These are phyloP conservation scores for Temnothorax ravouxi DNA, from an alignment of 2,888 invertebrate genomes.

Conservation along the genomic window DNA sequence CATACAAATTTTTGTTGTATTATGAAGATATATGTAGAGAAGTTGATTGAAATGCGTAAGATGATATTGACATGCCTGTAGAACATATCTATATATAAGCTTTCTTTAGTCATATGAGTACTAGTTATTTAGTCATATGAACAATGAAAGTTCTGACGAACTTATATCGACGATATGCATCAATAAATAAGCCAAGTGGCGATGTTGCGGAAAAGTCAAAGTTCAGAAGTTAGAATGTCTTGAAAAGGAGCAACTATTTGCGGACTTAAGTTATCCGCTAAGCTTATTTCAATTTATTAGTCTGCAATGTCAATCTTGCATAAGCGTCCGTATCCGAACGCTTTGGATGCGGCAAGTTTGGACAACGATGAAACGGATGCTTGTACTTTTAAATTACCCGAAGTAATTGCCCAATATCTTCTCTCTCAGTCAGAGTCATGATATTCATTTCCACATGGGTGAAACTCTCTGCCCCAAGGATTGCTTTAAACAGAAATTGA, in stretches of 20 bases:
- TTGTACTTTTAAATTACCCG: conserved; percentile 33
- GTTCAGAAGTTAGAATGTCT: not conserved
- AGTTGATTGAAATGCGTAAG: not conserved
- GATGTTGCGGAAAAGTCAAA: not conserved
- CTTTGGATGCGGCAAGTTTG: not conserved
- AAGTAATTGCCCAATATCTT: not conserved
- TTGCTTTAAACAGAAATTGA: conserved; percentile 16
- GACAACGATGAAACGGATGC: conserved; percentile 6
- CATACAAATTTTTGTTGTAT: not conserved
- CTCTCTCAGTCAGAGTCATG: not conserved
- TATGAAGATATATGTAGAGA: not conserved
- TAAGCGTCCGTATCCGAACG: not conserved
- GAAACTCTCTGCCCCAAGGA: not conserved
- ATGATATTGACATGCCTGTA: not conserved
- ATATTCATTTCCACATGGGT: not conserved
- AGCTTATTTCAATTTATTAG: not conserved
- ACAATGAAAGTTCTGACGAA: not conserved
- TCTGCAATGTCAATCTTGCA: not conserved
- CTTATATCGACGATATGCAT: not conserved
- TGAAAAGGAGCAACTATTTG: not conserved
- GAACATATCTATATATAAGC: not conserved
- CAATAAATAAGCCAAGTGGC: not conserved
- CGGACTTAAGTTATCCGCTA: not conserved
- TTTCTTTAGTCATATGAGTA: not conserved
- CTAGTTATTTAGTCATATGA: not conserved